phyloP scores from a whole-genome alignment of 2,888 invertebrate species.

The Perdita meconis region DNA sequence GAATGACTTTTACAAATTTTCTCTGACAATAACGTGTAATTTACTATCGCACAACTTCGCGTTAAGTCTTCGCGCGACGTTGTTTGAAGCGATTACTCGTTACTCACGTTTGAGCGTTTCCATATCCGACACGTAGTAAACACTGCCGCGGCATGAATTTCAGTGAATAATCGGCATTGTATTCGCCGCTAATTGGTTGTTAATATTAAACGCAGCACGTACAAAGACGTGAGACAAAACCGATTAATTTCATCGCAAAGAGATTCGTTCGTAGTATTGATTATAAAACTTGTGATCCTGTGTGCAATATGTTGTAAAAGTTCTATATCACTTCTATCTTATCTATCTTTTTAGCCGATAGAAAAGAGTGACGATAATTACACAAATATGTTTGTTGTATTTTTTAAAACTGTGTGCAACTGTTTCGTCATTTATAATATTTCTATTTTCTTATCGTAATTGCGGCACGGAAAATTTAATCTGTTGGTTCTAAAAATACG shows the following conservation, averaged over 20 bases:
- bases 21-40: neutral
- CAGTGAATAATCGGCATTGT: neutral
- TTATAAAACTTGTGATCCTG: slow-evolving; percentile 12
- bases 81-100: slow-evolving; percentile 3
- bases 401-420: too few relatives aligned
- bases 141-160: slow-evolving; percentile 7
- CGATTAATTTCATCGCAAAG: slow-evolving; percentile 28
- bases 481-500: too few relatives aligned
- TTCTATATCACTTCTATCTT: too few relatives aligned
- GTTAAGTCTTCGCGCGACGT: too few relatives aligned
- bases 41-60: neutral
- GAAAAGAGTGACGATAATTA: too few relatives aligned
- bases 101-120: neutral
- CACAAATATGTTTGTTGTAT: too few relatives aligned
- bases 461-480: too few relatives aligned
- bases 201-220: slow-evolving; percentile 24
- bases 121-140: neutral
- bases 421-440: too few relatives aligned
- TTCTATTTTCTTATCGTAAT: too few relatives aligned
- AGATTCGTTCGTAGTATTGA: neutral
- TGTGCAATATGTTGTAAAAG: too few relatives aligned
- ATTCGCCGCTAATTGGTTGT: slow-evolving; percentile 14
- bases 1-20: slow-evolving; percentile 12
- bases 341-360: too few relatives aligned
- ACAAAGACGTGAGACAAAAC: neutral